Percentiles rank a stretch among this genome's conserved stretches.
Conservation (phyloP, 2,797 vertebrate genomes). For the Garrulus glandarius region DNA sequence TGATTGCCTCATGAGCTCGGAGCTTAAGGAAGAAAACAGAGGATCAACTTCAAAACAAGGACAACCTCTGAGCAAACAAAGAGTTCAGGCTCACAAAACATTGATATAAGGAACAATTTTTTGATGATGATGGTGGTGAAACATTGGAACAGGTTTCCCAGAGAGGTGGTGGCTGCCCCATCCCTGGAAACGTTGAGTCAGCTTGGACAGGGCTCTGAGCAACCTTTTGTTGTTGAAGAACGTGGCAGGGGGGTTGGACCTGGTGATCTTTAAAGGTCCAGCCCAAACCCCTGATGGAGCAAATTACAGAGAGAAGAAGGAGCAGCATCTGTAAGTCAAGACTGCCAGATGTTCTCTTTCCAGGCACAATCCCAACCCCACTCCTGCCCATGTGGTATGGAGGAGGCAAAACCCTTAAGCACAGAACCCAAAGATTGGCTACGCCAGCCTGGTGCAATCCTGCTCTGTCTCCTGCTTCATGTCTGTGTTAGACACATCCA, state of each 20-base stretch:
- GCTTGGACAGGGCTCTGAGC: background rate
- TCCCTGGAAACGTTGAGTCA: background rate
- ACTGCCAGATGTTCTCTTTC: background rate
- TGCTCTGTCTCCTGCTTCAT: background rate
- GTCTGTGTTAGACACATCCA: background rate
- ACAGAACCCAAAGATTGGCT: background rate
- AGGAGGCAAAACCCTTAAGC: background rate
- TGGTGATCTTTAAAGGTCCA: background rate
- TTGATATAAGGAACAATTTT: background rate
- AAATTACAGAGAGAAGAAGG: background rate
- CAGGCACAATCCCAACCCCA: background rate
- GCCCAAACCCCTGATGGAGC: background rate
- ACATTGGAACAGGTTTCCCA: background rate
- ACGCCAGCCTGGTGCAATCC: background rate
- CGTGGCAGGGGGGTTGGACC: rapidly evolving
- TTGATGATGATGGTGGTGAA: background rate
- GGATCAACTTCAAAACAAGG: conserved; percentile 10
- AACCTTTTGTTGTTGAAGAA: background rate
- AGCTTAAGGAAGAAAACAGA: conserved; percentile 20
- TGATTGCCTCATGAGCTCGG: background rate
- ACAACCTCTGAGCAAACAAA: background rate
- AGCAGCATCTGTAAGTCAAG: background rate
- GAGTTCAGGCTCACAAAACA: background rate
- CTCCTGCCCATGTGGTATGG: rapidly evolving
- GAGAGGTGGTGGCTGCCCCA: background rate